phyloP scores from a whole-genome alignment of 2,888 invertebrate genomes.

The Ctenicera cuprea region DNA sequence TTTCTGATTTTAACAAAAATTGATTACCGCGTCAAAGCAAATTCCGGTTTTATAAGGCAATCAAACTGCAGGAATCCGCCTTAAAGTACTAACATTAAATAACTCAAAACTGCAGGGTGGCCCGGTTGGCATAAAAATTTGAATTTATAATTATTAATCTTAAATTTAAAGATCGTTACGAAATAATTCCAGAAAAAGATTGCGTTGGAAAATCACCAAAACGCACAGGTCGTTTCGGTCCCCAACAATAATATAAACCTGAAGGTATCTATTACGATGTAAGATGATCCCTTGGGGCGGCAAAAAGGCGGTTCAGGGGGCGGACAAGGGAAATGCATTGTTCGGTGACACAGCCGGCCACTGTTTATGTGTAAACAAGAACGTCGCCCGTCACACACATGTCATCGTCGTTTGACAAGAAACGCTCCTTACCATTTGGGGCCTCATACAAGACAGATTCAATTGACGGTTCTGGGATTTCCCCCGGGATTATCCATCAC shows the following conservation, averaged over 20 bases:
- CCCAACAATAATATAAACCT: neutral
- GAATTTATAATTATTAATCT: constrained; percentile 49
- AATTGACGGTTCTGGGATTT: constrained; percentile 44
- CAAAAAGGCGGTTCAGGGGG: constrained; percentile 54
- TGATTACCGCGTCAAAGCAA: constrained; percentile 12
- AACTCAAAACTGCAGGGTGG: constrained; percentile 41
- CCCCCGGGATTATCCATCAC: constrained; percentile 44
- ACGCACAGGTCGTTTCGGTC: constrained; percentile 35
- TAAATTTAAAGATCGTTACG: constrained; percentile 33
- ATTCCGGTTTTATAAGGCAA: constrained; percentile 36
- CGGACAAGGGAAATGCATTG: constrained; percentile 55
- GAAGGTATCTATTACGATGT: constrained; percentile 54
- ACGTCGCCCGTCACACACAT: constrained; percentile 41
- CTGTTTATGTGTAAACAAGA: constrained; percentile 58
- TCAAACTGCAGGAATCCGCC: constrained; percentile 43
- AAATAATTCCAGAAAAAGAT: too few species aligned
- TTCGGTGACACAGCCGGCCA: constrained; percentile 55
- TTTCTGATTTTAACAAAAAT: constrained; percentile 35
- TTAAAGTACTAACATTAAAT: constrained; percentile 43
- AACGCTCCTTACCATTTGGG: constrained; percentile 49
- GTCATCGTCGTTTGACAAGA: constrained; percentile 51
- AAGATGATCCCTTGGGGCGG: constrained; percentile 56
- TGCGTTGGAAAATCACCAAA: neutral
- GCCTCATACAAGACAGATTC: constrained; percentile 33
- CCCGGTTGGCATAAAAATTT: constrained; percentile 34